Percentiles rank a stretch among this genome's conserved stretches.
Evolutionary conservation across 1,140 invertebrate genomes (phyloP).

Genomic region (Luehdorfia chinensis): DNA sequence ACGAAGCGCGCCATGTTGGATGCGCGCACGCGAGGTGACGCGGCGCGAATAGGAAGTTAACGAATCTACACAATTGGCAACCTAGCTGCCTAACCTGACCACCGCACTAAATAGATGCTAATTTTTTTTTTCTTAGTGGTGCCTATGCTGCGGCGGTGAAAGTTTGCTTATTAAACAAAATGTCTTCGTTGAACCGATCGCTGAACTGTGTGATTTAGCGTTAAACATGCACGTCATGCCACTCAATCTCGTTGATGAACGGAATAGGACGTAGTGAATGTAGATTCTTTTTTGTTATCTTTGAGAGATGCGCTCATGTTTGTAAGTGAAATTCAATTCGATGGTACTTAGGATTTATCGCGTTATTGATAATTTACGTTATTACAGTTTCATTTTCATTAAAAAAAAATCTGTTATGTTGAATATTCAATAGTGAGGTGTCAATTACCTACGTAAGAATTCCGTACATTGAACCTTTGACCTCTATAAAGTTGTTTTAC

Average conservation of each 20-base stretch:
- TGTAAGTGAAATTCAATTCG: conserved; percentile 12
- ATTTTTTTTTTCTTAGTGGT: conserved; percentile 31
- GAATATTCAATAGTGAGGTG: too few relatives aligned
- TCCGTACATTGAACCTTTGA: too few relatives aligned
- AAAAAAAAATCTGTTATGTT: too few relatives aligned
- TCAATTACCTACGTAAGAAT: too few relatives aligned
- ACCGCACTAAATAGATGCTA: conserved; percentile 42
- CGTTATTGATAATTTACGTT: neutral
- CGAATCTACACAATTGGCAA: conserved; percentile 38
- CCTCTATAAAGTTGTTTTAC: too few relatives aligned
- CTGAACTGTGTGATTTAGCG: conserved; percentile 6
- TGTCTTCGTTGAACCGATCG: conserved; percentile 11
- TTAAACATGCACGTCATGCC: conserved; percentile 15
- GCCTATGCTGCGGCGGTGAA: conserved; percentile 29
- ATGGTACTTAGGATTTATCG: neutral
- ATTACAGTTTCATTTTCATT: neutral
- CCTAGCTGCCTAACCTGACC: conserved; percentile 8
- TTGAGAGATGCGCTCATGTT: neutral
- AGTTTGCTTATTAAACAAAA: conserved; percentile 30
- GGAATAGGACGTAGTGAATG: conserved; percentile 11
- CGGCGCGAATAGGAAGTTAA: conserved; percentile 49
- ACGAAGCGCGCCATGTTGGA: conserved; percentile 55
- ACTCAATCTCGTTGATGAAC: conserved; percentile 12
- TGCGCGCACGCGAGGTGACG: conserved; percentile 48
- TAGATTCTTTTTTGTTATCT: conserved; percentile 10